phyloP scores from a whole-genome alignment of 2,113 vertebrate species.

The Varanus komodoensis region DNA sequence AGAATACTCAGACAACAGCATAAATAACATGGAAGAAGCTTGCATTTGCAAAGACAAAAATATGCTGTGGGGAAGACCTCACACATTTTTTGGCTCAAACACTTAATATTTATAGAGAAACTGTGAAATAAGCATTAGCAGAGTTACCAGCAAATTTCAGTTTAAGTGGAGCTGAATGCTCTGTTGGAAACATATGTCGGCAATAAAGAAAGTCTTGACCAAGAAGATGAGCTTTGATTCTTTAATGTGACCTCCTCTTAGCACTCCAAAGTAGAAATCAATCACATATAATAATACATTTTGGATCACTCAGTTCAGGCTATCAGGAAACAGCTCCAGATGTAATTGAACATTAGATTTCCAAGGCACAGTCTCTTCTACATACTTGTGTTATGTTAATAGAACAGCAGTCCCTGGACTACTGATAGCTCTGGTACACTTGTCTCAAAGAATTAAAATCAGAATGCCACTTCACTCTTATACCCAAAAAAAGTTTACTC shows the following conservation, averaged over 20 bases:
- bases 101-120: slow-evolving; percentile 33
- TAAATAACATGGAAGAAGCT: background rate
- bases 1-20: slow-evolving; percentile 1
- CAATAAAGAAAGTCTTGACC: slow-evolving; percentile 12
- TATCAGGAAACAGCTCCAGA: slow-evolving; percentile 2
- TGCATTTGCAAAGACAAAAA: slow-evolving; percentile 35
- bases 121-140: background rate
- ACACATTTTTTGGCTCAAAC: slow-evolving; percentile 1
- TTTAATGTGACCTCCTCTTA: background rate
- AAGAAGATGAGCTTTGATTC: slow-evolving; percentile 27
- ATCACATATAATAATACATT: background rate
- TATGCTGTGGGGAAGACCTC: slow-evolving; percentile 1
- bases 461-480: background rate
- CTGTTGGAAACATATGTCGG: background rate
- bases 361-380: slow-evolving; percentile 3
- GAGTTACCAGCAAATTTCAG: background rate
- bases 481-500: background rate
- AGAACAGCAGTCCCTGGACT: background rate
- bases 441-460: background rate
- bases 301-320: background rate
- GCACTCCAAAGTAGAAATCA: slow-evolving; percentile 34
- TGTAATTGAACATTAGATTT: background rate
- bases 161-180: background rate
- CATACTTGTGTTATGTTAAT: slow-evolving; percentile 2
- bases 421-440: background rate